Evolutionary conservation across 2,888 invertebrate species (phyloP).

Genomic region (Chrysina gloriosa): DNA sequence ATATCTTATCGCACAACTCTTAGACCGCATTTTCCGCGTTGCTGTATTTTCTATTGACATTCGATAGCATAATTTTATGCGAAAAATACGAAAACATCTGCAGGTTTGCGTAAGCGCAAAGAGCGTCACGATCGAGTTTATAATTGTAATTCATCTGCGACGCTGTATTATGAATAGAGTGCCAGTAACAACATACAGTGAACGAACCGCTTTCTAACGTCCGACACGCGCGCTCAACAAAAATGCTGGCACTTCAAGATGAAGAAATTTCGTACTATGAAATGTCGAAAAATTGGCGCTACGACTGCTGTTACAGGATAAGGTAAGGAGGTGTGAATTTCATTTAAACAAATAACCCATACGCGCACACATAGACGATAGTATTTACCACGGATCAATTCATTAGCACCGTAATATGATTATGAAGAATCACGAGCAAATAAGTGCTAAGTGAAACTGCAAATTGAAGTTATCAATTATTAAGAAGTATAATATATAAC

Average conservation of each 20-base stretch:
- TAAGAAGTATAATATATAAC: slow-evolving; percentile 25
- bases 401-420: slow-evolving; percentile 30
- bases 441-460: slow-evolving; percentile 23
- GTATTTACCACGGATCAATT: slow-evolving; percentile 14
- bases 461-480: slow-evolving; percentile 36
- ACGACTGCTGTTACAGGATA: slow-evolving; percentile 34
- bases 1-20: slow-evolving; percentile 8
- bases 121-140: not conserved
- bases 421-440: slow-evolving; percentile 36
- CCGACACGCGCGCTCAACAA: not conserved
- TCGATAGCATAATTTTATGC: not conserved
- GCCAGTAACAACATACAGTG: slow-evolving; percentile 7
- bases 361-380: too few species aligned
- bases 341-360: slow-evolving; percentile 1
- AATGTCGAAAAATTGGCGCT: slow-evolving; percentile 42
- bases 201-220: slow-evolving; percentile 9
- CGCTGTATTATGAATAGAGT: slow-evolving; percentile 10
- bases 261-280: slow-evolving; percentile 45
- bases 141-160: not conserved
- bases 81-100: not conserved
- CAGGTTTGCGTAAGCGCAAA: slow-evolving; percentile 2
- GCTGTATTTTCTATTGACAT: not conserved
- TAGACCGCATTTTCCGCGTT: not conserved
- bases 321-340: slow-evolving; percentile 29
- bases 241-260: slow-evolving; percentile 44